Evolutionary conservation across 2,888 invertebrate species (phyloP).

Genomic region (Steinernema hermaphroditum): DNA sequence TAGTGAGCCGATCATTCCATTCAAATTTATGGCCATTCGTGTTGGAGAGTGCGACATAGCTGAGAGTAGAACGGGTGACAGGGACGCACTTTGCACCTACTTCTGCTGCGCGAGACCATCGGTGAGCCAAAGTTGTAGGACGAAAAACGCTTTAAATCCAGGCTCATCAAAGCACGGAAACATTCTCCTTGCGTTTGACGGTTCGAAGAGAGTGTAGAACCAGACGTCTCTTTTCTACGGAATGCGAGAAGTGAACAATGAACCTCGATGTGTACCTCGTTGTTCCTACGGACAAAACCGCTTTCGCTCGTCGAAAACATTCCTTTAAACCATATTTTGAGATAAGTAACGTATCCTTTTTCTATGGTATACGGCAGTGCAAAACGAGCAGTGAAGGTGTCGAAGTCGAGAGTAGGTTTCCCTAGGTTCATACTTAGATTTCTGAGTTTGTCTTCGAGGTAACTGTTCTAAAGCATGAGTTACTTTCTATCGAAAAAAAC

Average conservation of each 20-base stretch:
- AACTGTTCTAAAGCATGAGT: neutral
- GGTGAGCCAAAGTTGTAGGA: constrained; percentile 38
- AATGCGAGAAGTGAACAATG: neutral
- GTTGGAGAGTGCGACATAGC: constrained; percentile 38
- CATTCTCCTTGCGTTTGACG: constrained; percentile 20
- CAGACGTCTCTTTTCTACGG: neutral
- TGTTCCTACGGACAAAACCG: constrained; percentile 3
- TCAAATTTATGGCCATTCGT: constrained; percentile 32
- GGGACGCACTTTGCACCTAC: neutral
- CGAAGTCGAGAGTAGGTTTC: constrained; percentile 11
- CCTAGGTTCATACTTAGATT: constrained; percentile 5
- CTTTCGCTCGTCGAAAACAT: neutral
- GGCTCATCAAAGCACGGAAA: constrained; percentile 31
- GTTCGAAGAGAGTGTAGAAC: constrained; percentile 30
- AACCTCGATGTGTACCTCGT: neutral
- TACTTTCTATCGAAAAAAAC: neutral
- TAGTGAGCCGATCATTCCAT: constrained; percentile 34
- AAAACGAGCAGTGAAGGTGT: constrained; percentile 23
- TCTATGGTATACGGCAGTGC: constrained; percentile 12
- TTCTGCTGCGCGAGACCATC: constrained; percentile 34
- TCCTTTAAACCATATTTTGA: constrained; percentile 31
- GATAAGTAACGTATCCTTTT: constrained; percentile 17
- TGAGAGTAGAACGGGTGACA: too few relatives aligned
- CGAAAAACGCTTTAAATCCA: constrained; percentile 18
- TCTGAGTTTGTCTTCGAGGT: neutral